phyloP scores from a whole-genome alignment of 35 echinoderm and acorn worm species.

The Diadema setosum region DNA sequence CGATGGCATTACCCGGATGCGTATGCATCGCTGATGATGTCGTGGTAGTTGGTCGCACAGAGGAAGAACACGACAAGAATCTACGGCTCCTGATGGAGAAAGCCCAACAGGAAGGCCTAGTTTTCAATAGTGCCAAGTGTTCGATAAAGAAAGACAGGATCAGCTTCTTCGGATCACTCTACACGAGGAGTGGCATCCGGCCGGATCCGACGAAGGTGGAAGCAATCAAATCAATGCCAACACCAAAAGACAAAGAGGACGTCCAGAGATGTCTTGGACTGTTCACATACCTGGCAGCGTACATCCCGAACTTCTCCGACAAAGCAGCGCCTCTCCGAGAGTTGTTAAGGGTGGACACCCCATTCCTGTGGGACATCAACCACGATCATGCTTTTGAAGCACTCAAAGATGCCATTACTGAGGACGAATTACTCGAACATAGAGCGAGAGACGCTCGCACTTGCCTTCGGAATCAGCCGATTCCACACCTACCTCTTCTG shows the following conservation, averaged over 20 bases:
- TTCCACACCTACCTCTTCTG: conserved; percentile 66
- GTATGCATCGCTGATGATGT: conserved; percentile 15
- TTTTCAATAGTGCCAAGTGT: conserved; percentile 64
- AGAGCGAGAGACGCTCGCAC: conserved; percentile 33
- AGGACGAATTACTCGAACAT: too few species aligned
- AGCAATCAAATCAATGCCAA: conserved; percentile 35
- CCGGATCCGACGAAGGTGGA: conserved; percentile 43
- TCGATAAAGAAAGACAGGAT: conserved; percentile 45
- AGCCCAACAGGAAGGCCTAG: conserved; percentile 25
- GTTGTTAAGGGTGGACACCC: conserved; percentile 4
- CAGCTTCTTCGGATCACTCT: too few species aligned
- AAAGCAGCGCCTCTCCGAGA: conserved; percentile 7
- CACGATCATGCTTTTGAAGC: too few species aligned
- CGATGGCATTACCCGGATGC: not conserved
- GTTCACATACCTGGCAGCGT: conserved; percentile 19
- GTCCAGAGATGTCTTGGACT: conserved; percentile 42
- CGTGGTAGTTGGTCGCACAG: conserved; percentile 3
- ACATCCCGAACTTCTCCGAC: conserved; percentile 34
- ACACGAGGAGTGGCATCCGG: too few species aligned
- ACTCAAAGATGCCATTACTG: too few species aligned
- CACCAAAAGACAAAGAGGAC: conserved; percentile 42
- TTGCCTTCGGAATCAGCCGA: conserved; percentile 30
- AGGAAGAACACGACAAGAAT: conserved; percentile 50
- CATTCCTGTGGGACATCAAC: conserved; percentile 24
- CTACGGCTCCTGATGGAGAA: conserved; percentile 16